Evolutionary conservation across 2,113 vertebrate genomes (phyloP), one percentile per base, ranked within the genome.

Genomic region (Lasiurus cinereus): DNA sequence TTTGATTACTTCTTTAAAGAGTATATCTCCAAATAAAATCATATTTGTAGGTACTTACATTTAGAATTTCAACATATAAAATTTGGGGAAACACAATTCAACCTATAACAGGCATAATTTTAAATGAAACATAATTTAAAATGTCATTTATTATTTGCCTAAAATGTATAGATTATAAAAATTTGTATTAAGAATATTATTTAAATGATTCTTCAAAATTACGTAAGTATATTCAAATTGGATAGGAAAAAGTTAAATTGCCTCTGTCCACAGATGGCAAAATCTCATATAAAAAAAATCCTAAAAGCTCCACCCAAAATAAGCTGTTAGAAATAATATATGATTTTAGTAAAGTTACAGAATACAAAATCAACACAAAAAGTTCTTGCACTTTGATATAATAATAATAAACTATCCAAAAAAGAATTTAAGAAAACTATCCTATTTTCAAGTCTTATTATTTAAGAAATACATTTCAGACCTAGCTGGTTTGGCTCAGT

Each of bases 1-100:
- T 83, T 70, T 76, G 1, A 64, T 93, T 87, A 67, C 15, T 39
- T 93, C 90, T 91, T 10, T 72, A 67, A 85, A 88, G 8, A 6
- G 13, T 21, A 15, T 76, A 29, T 54, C 66, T 88, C 33, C 33
- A 66, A 90, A 64, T 80, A 88, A 87, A 36, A 39, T 77, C 52
- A 48, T 27, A 52, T 56, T 69, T 69, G 2, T 33, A 67, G 14
- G 4, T 48, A 29, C 0, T 31, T 10, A 27, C 27, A 2, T 22
- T 88, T 43, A 59, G 36, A 10, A 31, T 15, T 88, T 72, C 39
- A 85, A 36, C 21, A 86, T 39, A 52, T 13, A 11, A 54, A 86
- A 54, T 52, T 80, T 13, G 64, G 8, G 56, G 2, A 21, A 5
- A 22, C 31, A 79, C 3, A 69, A 48, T 50, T 80, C 36, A 90